phyloP scores from a whole-genome alignment of 1,140 invertebrate species.

The Eciton burchellii region DNA sequence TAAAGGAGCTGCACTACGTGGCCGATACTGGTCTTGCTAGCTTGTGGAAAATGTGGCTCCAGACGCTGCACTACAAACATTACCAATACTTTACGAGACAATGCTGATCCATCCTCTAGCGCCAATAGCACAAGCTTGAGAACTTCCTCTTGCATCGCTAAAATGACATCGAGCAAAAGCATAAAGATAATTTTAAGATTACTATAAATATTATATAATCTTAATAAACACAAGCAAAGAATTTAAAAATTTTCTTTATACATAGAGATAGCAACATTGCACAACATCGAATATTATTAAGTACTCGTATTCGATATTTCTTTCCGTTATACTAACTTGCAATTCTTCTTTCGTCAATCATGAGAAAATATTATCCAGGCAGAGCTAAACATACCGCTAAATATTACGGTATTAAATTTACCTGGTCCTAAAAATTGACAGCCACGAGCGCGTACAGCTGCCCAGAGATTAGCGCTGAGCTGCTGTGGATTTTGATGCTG shows the following conservation, averaged over 20 bases:
- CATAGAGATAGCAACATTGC: too few species aligned
- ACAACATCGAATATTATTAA: too few species aligned
- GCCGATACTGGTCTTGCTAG: constrained; percentile 99
- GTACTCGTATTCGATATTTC: too few species aligned
- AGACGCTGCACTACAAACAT: constrained; percentile 99
- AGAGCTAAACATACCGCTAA: too few species aligned
- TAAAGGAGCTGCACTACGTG: constrained; percentile 99
- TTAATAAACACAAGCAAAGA: neutral
- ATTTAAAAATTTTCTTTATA: neutral
- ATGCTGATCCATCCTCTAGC: constrained; percentile 97
- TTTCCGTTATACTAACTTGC: too few species aligned
- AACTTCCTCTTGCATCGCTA: constrained; percentile 99
- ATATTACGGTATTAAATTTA: too few species aligned
- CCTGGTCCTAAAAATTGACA: constrained; percentile 99
- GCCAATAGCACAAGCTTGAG: constrained; percentile 97
- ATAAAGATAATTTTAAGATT: constrained; percentile 13
- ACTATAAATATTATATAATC: neutral
- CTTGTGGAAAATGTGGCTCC: constrained; percentile 98
- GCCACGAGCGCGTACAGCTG: constrained; percentile 97
- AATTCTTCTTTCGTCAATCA: too few species aligned
- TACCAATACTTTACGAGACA: constrained; percentile 98
- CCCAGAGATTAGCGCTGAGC: constrained; percentile 97
- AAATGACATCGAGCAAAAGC: neutral
- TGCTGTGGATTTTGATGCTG: constrained; percentile 98
- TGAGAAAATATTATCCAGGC: too few species aligned